phyloP scores from a whole-genome alignment of 2,113 vertebrate species.

The Pteropus alecto region DNA sequence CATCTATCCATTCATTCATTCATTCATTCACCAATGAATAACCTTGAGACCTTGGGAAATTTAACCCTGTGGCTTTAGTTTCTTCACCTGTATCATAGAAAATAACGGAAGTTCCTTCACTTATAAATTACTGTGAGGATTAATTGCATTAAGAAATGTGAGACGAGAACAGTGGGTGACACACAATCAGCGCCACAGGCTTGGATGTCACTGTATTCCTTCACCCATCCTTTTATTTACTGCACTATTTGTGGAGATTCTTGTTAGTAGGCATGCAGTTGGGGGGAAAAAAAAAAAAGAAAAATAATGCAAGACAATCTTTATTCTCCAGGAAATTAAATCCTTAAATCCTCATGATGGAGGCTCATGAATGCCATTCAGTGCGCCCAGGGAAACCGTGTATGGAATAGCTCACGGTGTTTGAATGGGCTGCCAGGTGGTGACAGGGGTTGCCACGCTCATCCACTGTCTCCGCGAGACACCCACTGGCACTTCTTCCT shows the following conservation, averaged over 20 bases:
- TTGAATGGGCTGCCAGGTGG: accelerated
- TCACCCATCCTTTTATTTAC: background rate
- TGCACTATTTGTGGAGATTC: background rate
- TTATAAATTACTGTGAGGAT: background rate
- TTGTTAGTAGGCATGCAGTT: background rate
- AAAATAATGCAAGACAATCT: background rate
- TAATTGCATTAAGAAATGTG: background rate
- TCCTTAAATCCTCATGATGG: background rate
- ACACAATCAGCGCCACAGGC: accelerated
- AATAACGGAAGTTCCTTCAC: background rate
- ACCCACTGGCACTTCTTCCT: background rate
- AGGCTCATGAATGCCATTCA: accelerated
- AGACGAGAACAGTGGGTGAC: background rate
- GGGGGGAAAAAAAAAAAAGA: too few species aligned
- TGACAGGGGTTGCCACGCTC: accelerated
- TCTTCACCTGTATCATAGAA: background rate
- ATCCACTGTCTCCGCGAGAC: background rate
- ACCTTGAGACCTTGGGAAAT: background rate
- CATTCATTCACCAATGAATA: background rate
- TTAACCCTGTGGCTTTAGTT: background rate
- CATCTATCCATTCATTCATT: too few species aligned
- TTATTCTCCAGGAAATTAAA: background rate
- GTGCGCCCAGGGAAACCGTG: background rate
- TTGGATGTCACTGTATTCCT: background rate
- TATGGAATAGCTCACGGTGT: background rate